Percentiles rank a stretch among this genome's conserved stretches.
Evolutionary conservation across 92 coral and sea anemone species (phyloP).

Genomic region (Actinostola sp.): DNA sequence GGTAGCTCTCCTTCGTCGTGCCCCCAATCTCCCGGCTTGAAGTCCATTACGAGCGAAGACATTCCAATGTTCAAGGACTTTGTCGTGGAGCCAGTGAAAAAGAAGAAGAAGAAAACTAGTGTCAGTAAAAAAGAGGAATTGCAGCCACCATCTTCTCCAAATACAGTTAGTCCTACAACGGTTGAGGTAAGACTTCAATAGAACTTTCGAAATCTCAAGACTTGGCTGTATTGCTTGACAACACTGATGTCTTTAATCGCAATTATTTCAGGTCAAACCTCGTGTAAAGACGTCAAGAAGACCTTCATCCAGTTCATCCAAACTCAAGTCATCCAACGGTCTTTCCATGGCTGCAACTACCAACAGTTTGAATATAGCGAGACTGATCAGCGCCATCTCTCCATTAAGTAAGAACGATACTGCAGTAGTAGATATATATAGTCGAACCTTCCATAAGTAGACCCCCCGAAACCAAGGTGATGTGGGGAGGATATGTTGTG

Average conservation of each 20-base stretch:
- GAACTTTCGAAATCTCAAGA: not conserved
- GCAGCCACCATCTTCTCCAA: conserved; percentile 34
- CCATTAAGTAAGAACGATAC: conserved; percentile 28
- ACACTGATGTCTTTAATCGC: not conserved
- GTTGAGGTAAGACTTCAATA: conserved; percentile 43
- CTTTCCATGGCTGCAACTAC: not conserved
- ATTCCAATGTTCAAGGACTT: conserved; percentile 56
- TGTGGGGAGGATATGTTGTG: no score
- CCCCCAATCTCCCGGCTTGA: conserved; percentile 60
- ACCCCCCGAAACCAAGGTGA: no score
- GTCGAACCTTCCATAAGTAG: no score
- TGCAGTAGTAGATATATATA: no score
- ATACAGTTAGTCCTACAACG: conserved; percentile 48
- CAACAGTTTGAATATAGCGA: conserved; percentile 13
- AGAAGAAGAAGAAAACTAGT: conserved; percentile 66
- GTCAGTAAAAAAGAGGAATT: conserved; percentile 22
- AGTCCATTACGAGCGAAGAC: conserved; percentile 72
- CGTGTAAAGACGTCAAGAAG: conserved; percentile 13
- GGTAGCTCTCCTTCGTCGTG: conserved; percentile 52
- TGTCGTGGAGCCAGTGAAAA: conserved; percentile 61
- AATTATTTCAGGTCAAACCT: conserved; percentile 12
- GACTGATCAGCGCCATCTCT: conserved; percentile 29
- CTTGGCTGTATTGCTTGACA: no score
- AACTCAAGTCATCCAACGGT: not conserved
- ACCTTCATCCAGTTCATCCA: conserved; percentile 6